Evolutionary conservation across 2,888 invertebrate genomes (phyloP).

Genomic region (Coenonympha glycerion): DNA sequence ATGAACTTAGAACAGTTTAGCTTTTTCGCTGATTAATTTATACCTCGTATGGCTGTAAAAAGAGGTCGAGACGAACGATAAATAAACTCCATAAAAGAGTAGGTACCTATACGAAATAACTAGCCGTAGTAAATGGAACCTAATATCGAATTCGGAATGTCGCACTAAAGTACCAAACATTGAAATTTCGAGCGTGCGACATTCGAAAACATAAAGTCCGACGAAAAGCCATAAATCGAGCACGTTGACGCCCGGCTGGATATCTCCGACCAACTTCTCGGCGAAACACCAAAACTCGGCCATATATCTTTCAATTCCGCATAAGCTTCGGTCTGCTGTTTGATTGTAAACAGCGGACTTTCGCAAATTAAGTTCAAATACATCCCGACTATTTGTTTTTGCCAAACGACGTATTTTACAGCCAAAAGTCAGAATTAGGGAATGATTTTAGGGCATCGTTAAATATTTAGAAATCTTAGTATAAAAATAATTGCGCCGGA

Average conservation of each 20-base stretch:
- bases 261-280: constrained; percentile 58
- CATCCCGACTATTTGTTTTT: constrained; percentile 27
- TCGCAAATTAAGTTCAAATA: constrained; percentile 29
- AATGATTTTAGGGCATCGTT: background rate
- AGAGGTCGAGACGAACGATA: too few relatives aligned
- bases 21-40: too few relatives aligned
- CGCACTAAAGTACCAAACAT: constrained; percentile 33
- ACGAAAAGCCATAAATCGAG: constrained; percentile 69
- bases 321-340: constrained; percentile 46
- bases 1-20: too few relatives aligned
- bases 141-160: constrained; percentile 15
- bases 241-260: constrained; percentile 61
- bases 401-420: constrained; percentile 7
- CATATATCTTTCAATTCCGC: constrained; percentile 58
- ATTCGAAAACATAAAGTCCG: constrained; percentile 63
- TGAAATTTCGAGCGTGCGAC: constrained; percentile 41
- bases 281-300: constrained; percentile 64
- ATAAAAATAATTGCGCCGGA: too few relatives aligned
- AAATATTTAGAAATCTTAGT: too few relatives aligned
- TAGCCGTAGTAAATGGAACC: too few relatives aligned
- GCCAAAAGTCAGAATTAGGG: background rate
- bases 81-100: too few relatives aligned
- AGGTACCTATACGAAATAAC: too few relatives aligned
- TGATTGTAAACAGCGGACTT: constrained; percentile 31
- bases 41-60: too few relatives aligned